Percentiles rank a stretch among this genome's conserved stretches.
Evolutionary conservation across 1,140 invertebrate species (phyloP).

Genomic region (Rhizoglyphus robini): DNA sequence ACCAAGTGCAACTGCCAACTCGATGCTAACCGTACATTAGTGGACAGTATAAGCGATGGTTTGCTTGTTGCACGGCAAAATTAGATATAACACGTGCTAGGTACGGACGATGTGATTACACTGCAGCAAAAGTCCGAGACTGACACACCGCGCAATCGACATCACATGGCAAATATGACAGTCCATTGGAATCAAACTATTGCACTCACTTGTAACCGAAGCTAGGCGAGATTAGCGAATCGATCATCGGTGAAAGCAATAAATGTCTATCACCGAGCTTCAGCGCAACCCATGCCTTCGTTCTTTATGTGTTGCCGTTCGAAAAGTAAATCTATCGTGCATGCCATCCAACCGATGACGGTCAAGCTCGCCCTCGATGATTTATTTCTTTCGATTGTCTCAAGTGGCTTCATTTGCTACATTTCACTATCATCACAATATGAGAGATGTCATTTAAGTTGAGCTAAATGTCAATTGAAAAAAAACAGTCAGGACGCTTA

Average conservation of each 20-base stretch:
- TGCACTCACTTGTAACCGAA: constrained; percentile 11
- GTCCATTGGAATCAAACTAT: not conserved
- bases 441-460: no score
- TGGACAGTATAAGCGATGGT: not conserved
- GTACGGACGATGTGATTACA: not conserved
- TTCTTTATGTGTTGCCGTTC: not conserved
- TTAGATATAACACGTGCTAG: not conserved
- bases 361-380: not conserved
- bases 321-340: not conserved
- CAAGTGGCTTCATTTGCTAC: not conserved
- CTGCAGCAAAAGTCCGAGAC: not conserved
- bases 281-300: not conserved
- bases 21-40: not conserved
- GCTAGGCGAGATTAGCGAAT: not conserved
- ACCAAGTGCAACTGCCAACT: no score
- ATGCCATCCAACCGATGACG: not conserved
- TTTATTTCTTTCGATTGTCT: not conserved
- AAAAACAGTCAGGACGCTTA: not conserved
- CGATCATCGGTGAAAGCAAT: not conserved
- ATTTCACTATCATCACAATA: not conserved
- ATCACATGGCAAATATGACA: no score
- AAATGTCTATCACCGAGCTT: not conserved
- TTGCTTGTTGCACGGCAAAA: not conserved
- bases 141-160: no score
- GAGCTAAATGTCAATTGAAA: no score